Base-by-base conservation (phyloP, 2,888 invertebrate genomes). In the Fragum sueziense region DNA sequence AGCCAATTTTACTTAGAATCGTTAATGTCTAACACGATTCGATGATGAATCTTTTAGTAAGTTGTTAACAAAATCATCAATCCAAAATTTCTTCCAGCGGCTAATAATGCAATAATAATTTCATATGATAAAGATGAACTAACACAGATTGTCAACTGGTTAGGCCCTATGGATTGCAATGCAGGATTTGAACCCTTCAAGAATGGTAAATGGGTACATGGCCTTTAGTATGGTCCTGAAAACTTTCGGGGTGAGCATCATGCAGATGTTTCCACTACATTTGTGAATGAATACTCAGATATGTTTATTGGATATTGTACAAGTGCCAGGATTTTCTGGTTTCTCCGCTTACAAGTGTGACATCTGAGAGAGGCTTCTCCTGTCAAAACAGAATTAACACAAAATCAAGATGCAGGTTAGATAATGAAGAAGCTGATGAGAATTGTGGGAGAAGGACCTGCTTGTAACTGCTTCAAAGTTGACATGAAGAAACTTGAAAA, bases 341-440 rank as follows among this genome's bases (percentile, higher is more conserved):
- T n/a, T n/a, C n/a, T n/a, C n/a, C 37, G 6, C 37, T 37, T 37
- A 37, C 37, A 9, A 37, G 37, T 37, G 37, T 37, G 6, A 14
- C 37, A 37, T 37, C 7, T 37, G 37, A 37, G 37, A 37, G 37
- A 37, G 37, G 37, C 14, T 37, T 80, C 25, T 76, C 76, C 9
- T 47, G 54, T 14, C 76, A 76, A 31, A 80, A 80, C 37, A 7
- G 70, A 33, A 29, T 80, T 6, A 80, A 80, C n/a, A 71, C 70
- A 3, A 80, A 80, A 22, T 41, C 57, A 14, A 65, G 80, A 25
- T 41, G 47, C 37, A 25, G 61, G 1, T 4, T 70, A 65, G n/a
- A n/a, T n/a, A n/a, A n/a, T n/a, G n/a, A n/a, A n/a, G n/a, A 72
- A 71, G 54, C 62, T 79, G 22, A 75, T 79, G 17, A 70, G 79